Evolutionary conservation across 2,797 vertebrate genomes (phyloP).

Genomic region (Acanthurus leucopareius): DNA sequence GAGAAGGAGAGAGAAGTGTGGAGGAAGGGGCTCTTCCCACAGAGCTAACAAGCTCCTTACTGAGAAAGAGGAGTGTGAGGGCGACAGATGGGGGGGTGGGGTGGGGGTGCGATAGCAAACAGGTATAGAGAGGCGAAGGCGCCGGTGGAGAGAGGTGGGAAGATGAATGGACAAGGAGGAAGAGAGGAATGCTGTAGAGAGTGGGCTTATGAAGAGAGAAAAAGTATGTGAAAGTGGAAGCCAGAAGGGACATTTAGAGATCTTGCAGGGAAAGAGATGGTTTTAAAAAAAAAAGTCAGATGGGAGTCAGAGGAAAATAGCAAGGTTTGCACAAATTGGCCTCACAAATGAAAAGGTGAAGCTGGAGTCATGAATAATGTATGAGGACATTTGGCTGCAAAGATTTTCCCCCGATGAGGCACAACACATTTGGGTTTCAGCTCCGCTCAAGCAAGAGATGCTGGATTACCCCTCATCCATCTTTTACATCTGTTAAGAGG

Average conservation of each 20-base stretch:
- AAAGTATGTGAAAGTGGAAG: constrained; percentile 22
- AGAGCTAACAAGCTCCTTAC: constrained; percentile 68
- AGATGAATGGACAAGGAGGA: constrained; percentile 51
- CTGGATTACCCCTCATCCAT: constrained; percentile 45
- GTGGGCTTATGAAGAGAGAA: constrained; percentile 21
- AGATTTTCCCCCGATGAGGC: constrained; percentile 24
- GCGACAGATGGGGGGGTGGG: constrained; percentile 4
- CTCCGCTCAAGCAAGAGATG: not conserved
- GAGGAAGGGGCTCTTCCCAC: constrained; percentile 32
- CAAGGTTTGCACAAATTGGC: constrained; percentile 48
- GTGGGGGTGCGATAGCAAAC: constrained; percentile 10
- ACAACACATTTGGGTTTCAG: constrained; percentile 25
- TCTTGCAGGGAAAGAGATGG: constrained; percentile 7
- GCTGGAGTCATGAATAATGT: constrained; percentile 65
- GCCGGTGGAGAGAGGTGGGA: constrained; percentile 28
- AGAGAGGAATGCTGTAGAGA: constrained; percentile 32
- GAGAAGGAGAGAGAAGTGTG: not conserved
- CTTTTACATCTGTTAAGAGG: constrained; percentile 55
- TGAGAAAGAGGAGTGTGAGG: constrained; percentile 31
- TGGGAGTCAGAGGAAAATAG: not conserved
- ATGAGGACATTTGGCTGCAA: constrained; percentile 41
- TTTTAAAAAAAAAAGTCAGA: not conserved
- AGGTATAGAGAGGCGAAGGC: constrained; percentile 38
- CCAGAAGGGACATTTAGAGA: constrained; percentile 7
- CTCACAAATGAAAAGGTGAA: constrained; percentile 51